These are phyloP conservation scores for Nerophis lumbriciformis DNA, from an alignment of 2,113 vertebrate species.

Conservation along the genomic window DNA sequence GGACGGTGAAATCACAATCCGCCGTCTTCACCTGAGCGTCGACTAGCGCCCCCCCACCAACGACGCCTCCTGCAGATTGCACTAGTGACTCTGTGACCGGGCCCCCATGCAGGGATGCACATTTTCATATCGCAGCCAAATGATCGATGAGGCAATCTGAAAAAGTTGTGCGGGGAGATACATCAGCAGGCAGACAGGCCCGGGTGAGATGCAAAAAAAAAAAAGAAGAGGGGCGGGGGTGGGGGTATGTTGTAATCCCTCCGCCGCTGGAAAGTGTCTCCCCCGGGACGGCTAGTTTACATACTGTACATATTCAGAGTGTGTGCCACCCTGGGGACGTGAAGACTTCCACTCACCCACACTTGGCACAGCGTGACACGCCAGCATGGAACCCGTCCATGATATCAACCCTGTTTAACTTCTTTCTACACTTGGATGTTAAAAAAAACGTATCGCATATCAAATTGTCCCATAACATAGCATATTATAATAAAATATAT, in stretches of 20 bases:
- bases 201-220: conserved; percentile 46
- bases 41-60: conserved; percentile 39
- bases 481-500: no score
- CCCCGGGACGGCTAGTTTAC: conserved; percentile 62
- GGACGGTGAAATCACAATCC: no score
- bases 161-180: conserved; percentile 70
- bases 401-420: no score
- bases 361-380: no score
- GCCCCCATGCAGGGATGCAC: conserved; percentile 55
- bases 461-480: no score
- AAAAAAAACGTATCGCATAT: no score
- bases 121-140: conserved; percentile 63
- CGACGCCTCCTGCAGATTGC: conserved; percentile 61
- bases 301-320: conserved; percentile 69
- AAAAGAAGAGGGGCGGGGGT: conserved; percentile 38
- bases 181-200: conserved; percentile 71
- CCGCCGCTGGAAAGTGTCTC: conserved; percentile 49
- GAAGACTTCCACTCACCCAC: no score
- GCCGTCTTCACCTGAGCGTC: conserved; percentile 13
- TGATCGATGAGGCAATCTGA: conserved; percentile 79
- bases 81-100: conserved; percentile 53
- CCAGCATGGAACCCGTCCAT: no score
- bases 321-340: background rate
- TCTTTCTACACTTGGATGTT: no score
- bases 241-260: conserved; percentile 50